Conservation (phyloP, 2,113 vertebrate genomes). For the Aphyosemion australe region DNA sequence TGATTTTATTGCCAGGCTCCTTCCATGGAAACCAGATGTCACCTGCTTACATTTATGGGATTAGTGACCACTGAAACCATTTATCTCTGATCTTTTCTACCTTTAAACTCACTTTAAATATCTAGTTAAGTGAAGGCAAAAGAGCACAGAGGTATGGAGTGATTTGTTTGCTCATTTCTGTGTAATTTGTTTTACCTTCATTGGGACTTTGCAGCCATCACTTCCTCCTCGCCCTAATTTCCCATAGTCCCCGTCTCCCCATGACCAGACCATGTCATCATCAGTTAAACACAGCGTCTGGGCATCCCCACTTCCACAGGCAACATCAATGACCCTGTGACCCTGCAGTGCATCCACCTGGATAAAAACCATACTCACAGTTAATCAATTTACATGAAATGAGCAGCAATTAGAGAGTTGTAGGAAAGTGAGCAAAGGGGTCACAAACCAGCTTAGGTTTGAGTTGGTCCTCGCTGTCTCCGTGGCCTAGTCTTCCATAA, state of each 20-base stretch:
- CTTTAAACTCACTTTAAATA: too few species aligned
- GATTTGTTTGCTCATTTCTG: neutral
- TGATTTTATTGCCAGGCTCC: too few species aligned
- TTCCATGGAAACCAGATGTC: too few species aligned
- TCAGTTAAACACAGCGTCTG: conserved; percentile 96
- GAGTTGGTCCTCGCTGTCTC: conserved; percentile 96
- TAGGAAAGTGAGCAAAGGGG: neutral
- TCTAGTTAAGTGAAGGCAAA: too few species aligned
- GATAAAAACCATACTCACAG: conserved; percentile 14
- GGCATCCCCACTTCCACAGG: conserved; percentile 95
- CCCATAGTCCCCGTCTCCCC: conserved; percentile 98
- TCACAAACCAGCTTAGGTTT: conserved; percentile 92
- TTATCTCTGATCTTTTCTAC: too few species aligned
- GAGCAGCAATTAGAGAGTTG: neutral
- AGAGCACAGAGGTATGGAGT: too few species aligned
- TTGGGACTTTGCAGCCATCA: conserved; percentile 97
- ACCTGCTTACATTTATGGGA: too few species aligned
- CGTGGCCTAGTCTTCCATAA: conserved; percentile 94
- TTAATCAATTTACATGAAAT: neutral
- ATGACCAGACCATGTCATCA: conserved; percentile 98
- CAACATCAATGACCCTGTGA: conserved; percentile 94
- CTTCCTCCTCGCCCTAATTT: conserved; percentile 96
- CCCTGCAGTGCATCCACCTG: conserved; percentile 98
- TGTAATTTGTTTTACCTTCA: conserved; percentile 86
- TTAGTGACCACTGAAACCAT: too few species aligned